Percentiles rank a stretch among this genome's conserved stretches.
Conservation (phyloP, 1,140 invertebrate species). For the Drosophila tristis region DNA sequence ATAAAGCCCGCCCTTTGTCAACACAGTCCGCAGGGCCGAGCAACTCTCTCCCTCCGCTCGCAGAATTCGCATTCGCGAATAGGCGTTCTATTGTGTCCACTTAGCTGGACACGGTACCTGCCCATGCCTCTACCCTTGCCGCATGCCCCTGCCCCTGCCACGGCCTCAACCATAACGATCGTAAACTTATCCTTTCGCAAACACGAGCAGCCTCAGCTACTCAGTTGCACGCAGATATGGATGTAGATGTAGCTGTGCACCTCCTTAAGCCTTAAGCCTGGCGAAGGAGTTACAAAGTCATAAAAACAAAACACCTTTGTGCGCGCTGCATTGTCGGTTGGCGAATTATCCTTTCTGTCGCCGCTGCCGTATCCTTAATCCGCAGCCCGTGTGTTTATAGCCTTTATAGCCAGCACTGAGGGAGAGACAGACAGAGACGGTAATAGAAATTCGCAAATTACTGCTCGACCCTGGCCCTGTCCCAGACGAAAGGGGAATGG, state of each 20-base stretch:
- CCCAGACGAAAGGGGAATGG: slow-evolving; percentile 23
- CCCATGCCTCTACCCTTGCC: slow-evolving; percentile 13
- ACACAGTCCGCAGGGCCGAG: slow-evolving; percentile 59
- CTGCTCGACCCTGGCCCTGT: slow-evolving; percentile 5
- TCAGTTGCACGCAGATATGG: too few species aligned
- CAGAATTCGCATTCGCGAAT: slow-evolving; percentile 72
- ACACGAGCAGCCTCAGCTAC: slow-evolving; percentile 42
- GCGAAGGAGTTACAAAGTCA: slow-evolving; percentile 81
- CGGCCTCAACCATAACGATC: slow-evolving; percentile 64
- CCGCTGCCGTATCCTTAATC: slow-evolving; percentile 74
- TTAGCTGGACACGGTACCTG: slow-evolving; percentile 70
- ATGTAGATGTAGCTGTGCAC: slow-evolving; percentile 4
- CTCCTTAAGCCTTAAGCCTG: slow-evolving; percentile 30
- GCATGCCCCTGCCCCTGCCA: slow-evolving; percentile 7
- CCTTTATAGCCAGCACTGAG: slow-evolving; percentile 27
- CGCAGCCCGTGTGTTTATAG: slow-evolving; percentile 26
- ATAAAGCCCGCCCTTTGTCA: slow-evolving; percentile 83
- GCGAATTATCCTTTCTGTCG: slow-evolving; percentile 75
- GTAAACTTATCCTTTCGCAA: slow-evolving; percentile 77
- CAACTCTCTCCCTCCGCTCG: slow-evolving; percentile 41
- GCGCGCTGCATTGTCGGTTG: slow-evolving; percentile 64
- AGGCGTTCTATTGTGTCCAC: slow-evolving; percentile 75
- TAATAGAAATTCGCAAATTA: slow-evolving; percentile 65
- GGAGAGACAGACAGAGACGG: slow-evolving; percentile 6
- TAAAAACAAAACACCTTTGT: slow-evolving; percentile 84